Conservation (phyloP, 2,113 vertebrate species). For the Patagioenas fasciata region DNA sequence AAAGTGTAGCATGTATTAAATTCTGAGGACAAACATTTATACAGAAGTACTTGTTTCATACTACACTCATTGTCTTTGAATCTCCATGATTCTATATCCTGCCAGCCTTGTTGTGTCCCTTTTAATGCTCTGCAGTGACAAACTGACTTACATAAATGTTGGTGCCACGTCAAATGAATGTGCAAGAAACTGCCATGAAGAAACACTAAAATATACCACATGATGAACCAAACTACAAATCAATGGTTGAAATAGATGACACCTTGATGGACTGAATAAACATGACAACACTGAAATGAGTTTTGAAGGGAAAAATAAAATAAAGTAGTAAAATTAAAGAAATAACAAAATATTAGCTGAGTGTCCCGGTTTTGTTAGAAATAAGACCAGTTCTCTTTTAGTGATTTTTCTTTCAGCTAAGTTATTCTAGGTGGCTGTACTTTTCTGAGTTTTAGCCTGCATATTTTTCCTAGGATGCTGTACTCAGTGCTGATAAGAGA, state of each 20-base stretch:
- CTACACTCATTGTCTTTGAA: rapidly evolving
- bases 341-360: background rate
- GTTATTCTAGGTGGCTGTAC: no score
- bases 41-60: background rate
- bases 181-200: background rate
- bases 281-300: background rate
- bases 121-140: background rate
- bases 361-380: no score
- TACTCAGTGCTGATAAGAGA: no score
- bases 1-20: background rate
- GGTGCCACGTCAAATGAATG: background rate
- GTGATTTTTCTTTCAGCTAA: no score
- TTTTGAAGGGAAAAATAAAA: background rate
- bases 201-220: background rate
- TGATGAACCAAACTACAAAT: background rate
- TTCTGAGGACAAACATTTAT: background rate
- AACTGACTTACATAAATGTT: background rate
- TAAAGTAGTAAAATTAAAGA: background rate
- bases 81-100: background rate
- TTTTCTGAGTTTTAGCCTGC: no score
- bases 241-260: background rate
- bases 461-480: no score
- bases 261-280: background rate
- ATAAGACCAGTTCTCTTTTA: no score
- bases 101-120: background rate